These are phyloP conservation scores for Gallinago jamesoni DNA, from an alignment of 2,113 vertebrate species.

Conservation along the genomic window DNA sequence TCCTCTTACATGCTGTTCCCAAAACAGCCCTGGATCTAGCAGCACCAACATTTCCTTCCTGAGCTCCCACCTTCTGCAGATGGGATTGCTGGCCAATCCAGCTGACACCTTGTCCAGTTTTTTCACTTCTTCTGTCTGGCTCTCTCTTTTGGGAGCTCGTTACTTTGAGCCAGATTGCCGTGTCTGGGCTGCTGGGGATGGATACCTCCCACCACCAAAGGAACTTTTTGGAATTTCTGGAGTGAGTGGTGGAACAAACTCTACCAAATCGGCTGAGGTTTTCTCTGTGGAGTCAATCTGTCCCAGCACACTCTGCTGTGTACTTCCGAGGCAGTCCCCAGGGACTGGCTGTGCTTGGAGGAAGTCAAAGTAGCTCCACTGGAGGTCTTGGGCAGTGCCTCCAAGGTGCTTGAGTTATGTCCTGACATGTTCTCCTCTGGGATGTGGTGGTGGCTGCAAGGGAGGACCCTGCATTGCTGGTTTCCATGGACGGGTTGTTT, in stretches of 20 bases:
- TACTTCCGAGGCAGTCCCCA: not conserved
- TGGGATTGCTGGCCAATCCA: not conserved
- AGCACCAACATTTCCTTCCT: not conserved
- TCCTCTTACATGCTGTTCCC: not conserved
- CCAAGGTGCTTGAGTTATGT: not conserved
- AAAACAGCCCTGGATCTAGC: not conserved
- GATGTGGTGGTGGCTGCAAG: not conserved
- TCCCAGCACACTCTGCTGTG: not conserved
- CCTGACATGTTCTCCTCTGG: not conserved
- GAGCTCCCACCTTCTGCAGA: not conserved
- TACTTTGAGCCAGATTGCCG: not conserved
- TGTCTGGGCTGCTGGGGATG: not conserved
- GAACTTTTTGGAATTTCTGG: not conserved
- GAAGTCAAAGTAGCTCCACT: not conserved
- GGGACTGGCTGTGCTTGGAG: not conserved
- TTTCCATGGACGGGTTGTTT: accelerated
- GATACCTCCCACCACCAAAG: not conserved
- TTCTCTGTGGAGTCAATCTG: not conserved
- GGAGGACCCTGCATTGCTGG: not conserved
- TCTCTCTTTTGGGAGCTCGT: not conserved
- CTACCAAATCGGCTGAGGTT: not conserved
- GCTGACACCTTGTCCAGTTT: not conserved
- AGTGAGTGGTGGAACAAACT: not conserved
- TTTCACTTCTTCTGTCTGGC: not conserved
- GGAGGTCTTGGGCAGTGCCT: not conserved